Percentiles rank a stretch among this genome's conserved stretches.
Evolutionary conservation across 2,113 vertebrate genomes (phyloP).

Genomic region (Lycocorax pyrrhopterus): DNA sequence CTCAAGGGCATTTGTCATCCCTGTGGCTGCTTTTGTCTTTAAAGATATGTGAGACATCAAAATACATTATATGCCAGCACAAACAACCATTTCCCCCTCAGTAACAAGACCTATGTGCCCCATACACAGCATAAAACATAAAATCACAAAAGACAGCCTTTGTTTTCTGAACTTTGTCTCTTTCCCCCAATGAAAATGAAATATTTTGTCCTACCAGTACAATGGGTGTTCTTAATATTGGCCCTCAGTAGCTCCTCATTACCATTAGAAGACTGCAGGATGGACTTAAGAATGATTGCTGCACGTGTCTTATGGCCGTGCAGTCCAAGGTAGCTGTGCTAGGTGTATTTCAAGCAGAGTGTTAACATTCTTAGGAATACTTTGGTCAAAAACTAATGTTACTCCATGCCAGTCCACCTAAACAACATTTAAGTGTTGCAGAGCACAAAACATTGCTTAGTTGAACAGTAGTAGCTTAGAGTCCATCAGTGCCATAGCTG

Average conservation of each 20-base stretch:
- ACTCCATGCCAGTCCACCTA: neutral
- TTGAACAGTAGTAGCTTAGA: neutral
- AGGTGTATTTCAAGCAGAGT: neutral
- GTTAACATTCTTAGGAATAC: neutral
- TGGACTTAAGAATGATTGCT: neutral
- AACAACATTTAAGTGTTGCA: neutral
- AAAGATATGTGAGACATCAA: neutral
- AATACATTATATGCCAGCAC: neutral
- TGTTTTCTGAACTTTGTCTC: neutral
- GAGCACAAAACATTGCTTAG: neutral
- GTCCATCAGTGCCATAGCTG: neutral
- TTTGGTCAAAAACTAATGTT: neutral
- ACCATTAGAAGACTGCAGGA: neutral
- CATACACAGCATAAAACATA: neutral
- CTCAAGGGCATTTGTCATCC: neutral
- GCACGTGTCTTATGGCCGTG: neutral
- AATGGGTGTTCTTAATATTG: neutral
- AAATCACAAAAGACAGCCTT: neutral
- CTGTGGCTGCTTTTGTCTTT: neutral
- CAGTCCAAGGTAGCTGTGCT: neutral
- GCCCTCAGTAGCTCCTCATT: neutral
- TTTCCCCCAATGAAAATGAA: neutral
- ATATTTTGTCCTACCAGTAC: neutral
- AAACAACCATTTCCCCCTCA: neutral
- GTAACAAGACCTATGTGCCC: neutral